These are phyloP conservation scores for Addax nasomaculatus DNA, from an alignment of 2,113 vertebrate genomes.

Conservation along the genomic window DNA sequence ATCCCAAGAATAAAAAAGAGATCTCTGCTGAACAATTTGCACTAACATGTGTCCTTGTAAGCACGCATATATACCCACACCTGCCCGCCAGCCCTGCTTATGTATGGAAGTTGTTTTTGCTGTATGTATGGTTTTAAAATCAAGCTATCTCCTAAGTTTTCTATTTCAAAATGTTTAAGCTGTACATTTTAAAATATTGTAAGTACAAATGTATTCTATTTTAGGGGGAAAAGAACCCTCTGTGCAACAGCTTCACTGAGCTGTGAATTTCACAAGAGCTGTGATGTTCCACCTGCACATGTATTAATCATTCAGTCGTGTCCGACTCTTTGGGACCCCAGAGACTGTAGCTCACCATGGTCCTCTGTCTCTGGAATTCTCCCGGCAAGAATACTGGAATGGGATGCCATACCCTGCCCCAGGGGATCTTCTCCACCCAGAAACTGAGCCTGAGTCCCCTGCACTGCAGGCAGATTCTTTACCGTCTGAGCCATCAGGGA, in stretches of 20 bases:
- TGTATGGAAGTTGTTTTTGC: not conserved
- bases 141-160: not conserved
- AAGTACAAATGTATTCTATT: not conserved
- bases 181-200: not conserved
- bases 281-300: not conserved
- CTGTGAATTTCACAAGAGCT: not conserved
- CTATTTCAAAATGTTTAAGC: not conserved
- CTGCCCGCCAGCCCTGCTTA: not conserved
- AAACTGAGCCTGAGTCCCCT: not conserved
- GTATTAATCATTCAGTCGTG: accelerated
- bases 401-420: not conserved
- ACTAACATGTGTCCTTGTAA: not conserved
- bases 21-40: not conserved
- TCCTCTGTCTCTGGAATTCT: not conserved
- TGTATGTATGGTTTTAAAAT: not conserved
- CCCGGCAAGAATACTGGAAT: not conserved
- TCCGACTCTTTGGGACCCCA: not conserved
- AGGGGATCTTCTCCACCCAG: not conserved
- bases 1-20: not conserved
- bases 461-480: not conserved
- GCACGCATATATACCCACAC: accelerated
- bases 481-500: not conserved
- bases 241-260: not conserved
- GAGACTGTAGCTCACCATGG: not conserved
- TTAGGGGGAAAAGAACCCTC: not conserved